Evolutionary conservation across 2,888 invertebrate genomes (phyloP).

Genomic region (Synergus japonicus): DNA sequence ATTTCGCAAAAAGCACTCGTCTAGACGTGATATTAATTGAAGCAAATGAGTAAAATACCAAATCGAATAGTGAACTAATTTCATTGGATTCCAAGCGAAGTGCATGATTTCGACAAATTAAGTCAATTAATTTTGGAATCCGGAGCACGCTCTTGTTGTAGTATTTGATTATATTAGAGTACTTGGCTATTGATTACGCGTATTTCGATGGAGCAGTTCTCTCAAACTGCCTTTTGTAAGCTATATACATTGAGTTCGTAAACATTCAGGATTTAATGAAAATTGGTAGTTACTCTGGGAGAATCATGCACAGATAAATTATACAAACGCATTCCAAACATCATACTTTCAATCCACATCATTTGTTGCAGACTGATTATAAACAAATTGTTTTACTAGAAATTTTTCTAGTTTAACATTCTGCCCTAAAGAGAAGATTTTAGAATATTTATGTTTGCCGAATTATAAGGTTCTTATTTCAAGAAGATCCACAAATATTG

Average conservation of each 20-base stretch:
- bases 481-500: background rate
- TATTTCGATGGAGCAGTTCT: background rate
- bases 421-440: background rate
- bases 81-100: background rate
- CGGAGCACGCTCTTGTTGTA: background rate
- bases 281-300: background rate
- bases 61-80: background rate
- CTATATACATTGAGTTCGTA: background rate
- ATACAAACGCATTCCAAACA: no score
- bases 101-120: constrained; percentile 18
- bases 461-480: background rate
- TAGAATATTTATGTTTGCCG: background rate
- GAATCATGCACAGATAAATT: background rate
- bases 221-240: background rate
- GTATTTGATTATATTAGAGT: background rate
- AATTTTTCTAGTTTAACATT: no score
- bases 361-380: no score
- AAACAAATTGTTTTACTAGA: no score
- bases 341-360: no score
- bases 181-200: background rate
- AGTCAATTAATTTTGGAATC: constrained; percentile 17
- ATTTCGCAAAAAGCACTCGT: no score
- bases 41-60: constrained; percentile 3
- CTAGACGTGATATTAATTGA: background rate
- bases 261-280: background rate